Conservation (phyloP, 2,113 vertebrate species). For the Arothron firmamentum region DNA sequence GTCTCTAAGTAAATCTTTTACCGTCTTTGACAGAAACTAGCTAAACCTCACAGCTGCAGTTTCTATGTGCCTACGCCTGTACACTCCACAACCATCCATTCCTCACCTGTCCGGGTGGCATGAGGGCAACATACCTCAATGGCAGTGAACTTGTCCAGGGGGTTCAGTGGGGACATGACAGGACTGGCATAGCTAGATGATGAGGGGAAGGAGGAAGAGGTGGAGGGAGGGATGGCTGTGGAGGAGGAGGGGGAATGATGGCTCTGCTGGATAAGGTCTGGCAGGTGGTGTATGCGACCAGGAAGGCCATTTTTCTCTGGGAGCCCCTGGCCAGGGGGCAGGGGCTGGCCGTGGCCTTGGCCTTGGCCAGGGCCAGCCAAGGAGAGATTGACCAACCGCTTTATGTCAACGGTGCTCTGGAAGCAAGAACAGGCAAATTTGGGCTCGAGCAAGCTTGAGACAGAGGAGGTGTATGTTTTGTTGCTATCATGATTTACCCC, state of each 20-base stretch:
- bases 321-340: slow-evolving; percentile 42
- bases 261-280: slow-evolving; percentile 99
- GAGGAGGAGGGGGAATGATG: slow-evolving; percentile 86
- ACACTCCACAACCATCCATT: slow-evolving; percentile 5
- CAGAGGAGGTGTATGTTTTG: neutral
- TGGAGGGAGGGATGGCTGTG: slow-evolving; percentile 72
- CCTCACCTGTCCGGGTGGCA: slow-evolving; percentile 18
- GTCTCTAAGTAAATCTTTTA: no score
- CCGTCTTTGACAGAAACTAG: neutral
- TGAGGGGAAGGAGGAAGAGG: slow-evolving; percentile 82
- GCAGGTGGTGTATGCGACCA: slow-evolving; percentile 94
- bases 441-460: slow-evolving; percentile 70
- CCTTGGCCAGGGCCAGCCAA: slow-evolving; percentile 30
- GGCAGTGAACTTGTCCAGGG: slow-evolving; percentile 90
- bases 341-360: slow-evolving; percentile 19
- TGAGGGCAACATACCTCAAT: slow-evolving; percentile 88
- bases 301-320: slow-evolving; percentile 97
- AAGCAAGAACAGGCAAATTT: slow-evolving; percentile 95
- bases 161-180: slow-evolving; percentile 93
- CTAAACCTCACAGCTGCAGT: neutral
- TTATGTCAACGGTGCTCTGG: slow-evolving; percentile 92
- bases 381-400: slow-evolving; percentile 73
- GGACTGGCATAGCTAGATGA: slow-evolving; percentile 95
- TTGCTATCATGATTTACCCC: neutral
- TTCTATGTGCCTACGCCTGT: slow-evolving; percentile 12